A percentile compares a stretch with the other conserved stretches of the same genome.
These are phyloP conservation scores for Actinia tenebrosa DNA, from an alignment of 64 coral and sea anemone genomes.

Conservation along the genomic window DNA sequence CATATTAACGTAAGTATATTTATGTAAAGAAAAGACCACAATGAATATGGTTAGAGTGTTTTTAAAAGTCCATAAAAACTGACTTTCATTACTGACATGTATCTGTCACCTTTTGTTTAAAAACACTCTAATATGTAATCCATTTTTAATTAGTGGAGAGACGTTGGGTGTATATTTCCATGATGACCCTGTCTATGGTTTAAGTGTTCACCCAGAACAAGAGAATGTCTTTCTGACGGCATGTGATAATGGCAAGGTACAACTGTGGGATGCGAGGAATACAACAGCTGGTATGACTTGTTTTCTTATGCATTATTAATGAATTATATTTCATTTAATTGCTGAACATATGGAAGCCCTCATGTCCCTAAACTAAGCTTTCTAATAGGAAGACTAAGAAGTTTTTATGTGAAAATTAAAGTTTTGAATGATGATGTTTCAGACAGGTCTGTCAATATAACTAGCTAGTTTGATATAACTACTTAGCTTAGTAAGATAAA, in stretches of 20 bases:
- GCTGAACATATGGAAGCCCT: no score
- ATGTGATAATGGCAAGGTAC: conserved; percentile 82
- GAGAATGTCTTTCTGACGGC: conserved; percentile 76
- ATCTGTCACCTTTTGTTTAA: background rate
- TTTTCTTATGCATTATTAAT: background rate
- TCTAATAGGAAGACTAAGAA: no score
- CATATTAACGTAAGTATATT: conserved; percentile 57
- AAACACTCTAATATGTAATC: background rate
- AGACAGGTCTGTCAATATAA: no score
- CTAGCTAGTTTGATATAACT: no score
- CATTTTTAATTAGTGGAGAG: conserved; percentile 52
- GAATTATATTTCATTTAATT: no score
- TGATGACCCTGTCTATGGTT: conserved; percentile 88
- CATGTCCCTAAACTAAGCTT: no score
- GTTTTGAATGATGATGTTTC: no score
- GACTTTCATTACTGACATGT: background rate
- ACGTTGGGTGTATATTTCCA: conserved; percentile 66
- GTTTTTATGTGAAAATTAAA: no score
- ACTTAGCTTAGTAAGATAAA: no score
- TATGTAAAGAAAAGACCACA: background rate
- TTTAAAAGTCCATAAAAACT: background rate
- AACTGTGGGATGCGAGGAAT: conserved; percentile 53
- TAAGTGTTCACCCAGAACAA: conserved; percentile 79
- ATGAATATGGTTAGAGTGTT: background rate
- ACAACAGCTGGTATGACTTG: conserved; percentile 19